Evolutionary conservation across 1,140 invertebrate genomes (phyloP), one percentile per base, ranked within the genome.

Genomic region (Metopolophium dirhodum): DNA sequence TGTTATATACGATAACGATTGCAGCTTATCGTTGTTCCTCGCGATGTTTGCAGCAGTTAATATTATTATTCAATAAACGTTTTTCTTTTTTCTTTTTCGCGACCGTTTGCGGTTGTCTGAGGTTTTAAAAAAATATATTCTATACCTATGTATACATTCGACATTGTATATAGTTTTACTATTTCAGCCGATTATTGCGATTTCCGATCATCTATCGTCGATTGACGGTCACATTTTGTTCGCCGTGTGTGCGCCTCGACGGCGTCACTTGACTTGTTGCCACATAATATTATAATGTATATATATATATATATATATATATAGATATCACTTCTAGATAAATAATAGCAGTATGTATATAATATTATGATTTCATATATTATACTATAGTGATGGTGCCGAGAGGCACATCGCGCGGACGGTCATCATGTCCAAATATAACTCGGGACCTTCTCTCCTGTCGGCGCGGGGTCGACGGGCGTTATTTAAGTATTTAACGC

Each of bases 401-500:
- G 61, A 77, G 49, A 51, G 11, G 14, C 49, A 51, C 49, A 18
- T 6, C 61, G 14, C 61, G 2, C 30, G n/a, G 61, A n/a, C 14
- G n/a, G 61, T 20, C 82, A 41, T 2, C 82, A 41, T 41, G 82
- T 83, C 82, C 82, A 83, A 83, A 83, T 83, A 83, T 83, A 83
- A 83, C 82, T 83, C 41, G 20, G 82, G 82, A 41, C 82, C 82
- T 83, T 83, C 82, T 83, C 82, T 83, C 41, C 22, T 45, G 41
- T 86, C 41, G 37, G 47, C 83, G 41, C 83, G 83, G 22, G 85
- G 85, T 87, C 85, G 85, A 47, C 26, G 26, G 85, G n/a, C 45
- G 45, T 51, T 49, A 49, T 87, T 47, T 87, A 87, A 87, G 35
- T 49, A 49, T 87, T 47, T 87, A 87, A 87, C 47, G 86, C 45